A percentile compares a stretch with the other conserved stretches of the same genome.
phyloP scores from a whole-genome alignment of 2,113 vertebrate genomes.

The Riparia riparia region DNA sequence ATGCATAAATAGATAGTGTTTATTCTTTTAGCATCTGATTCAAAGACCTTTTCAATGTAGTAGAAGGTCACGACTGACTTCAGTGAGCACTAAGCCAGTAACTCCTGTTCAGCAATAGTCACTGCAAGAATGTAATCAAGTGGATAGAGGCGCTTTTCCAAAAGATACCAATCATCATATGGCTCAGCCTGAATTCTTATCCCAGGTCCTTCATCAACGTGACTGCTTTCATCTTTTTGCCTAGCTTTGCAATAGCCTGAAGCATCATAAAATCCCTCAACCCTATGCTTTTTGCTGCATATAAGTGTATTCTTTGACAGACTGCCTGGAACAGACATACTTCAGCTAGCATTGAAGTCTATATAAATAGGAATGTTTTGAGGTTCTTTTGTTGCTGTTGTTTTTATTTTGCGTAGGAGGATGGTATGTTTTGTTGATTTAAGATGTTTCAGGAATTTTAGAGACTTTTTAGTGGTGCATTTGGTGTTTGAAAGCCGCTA shows the following conservation, averaged over 20 bases:
- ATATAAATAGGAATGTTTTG: conserved; percentile 34
- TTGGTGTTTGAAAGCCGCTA: conserved; percentile 36
- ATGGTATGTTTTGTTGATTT: conserved; percentile 10
- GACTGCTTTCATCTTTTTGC: conserved; percentile 36
- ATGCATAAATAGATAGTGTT: background rate
- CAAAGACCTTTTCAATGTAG: background rate
- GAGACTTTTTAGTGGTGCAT: background rate
- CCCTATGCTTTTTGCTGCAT: background rate
- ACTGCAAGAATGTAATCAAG: background rate
- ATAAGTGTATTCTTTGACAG: background rate
- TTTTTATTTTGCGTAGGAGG: conserved; percentile 31
- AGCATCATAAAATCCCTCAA: conserved; percentile 12
- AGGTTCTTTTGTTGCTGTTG: conserved; percentile 20
- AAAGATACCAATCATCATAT: background rate
- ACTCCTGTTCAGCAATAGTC: background rate
- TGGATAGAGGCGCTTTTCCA: background rate
- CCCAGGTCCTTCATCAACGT: background rate
- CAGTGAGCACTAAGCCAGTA: background rate
- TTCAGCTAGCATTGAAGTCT: background rate
- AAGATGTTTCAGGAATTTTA: conserved; percentile 5
- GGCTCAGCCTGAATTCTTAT: background rate
- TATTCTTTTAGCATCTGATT: background rate
- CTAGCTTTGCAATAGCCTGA: conserved; percentile 5
- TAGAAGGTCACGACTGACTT: background rate
- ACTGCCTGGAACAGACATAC: conserved; percentile 8